Evolutionary conservation across 1,140 invertebrate species (phyloP).

Genomic region (Pinna nobilis): DNA sequence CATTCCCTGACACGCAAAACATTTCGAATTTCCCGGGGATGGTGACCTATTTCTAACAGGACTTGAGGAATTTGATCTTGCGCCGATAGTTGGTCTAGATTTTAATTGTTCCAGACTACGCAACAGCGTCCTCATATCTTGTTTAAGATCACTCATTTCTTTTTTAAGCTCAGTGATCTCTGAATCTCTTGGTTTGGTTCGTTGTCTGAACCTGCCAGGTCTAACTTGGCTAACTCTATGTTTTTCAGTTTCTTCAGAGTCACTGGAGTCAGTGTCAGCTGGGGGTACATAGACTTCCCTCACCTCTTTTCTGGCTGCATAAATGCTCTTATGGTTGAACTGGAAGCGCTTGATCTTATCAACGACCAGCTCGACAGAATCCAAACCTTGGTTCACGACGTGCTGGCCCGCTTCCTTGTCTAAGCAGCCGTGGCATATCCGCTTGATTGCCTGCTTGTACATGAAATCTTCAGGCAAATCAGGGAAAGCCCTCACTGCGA

Average conservation of each 20-base stretch:
- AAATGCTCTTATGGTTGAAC: constrained; percentile 12
- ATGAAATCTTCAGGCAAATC: constrained; percentile 12
- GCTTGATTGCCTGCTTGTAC: constrained; percentile 9
- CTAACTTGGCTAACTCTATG: no score
- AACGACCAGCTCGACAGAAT: constrained; percentile 2
- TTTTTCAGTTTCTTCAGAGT: no score
- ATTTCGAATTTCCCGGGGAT: not conserved
- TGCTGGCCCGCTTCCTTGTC: constrained; percentile 34
- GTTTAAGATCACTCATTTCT: not conserved
- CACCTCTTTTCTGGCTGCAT: not conserved
- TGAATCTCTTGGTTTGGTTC: not conserved
- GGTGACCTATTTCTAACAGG: not conserved
- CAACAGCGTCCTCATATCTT: not conserved
- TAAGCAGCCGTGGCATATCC: constrained; percentile 15
- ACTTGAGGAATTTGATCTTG: not conserved
- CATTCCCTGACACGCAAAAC: not conserved
- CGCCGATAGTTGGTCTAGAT: not conserved
- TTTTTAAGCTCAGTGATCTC: not conserved
- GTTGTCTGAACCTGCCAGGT: not conserved
- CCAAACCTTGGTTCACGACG: not conserved
- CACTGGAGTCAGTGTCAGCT: not conserved
- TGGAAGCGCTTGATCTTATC: constrained; percentile 18
- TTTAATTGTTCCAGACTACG: not conserved
- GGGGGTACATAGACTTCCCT: not conserved
- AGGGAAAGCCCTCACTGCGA: constrained; percentile 2